phyloP scores from a whole-genome alignment of 1,140 invertebrate species.

The Mya arenaria region DNA sequence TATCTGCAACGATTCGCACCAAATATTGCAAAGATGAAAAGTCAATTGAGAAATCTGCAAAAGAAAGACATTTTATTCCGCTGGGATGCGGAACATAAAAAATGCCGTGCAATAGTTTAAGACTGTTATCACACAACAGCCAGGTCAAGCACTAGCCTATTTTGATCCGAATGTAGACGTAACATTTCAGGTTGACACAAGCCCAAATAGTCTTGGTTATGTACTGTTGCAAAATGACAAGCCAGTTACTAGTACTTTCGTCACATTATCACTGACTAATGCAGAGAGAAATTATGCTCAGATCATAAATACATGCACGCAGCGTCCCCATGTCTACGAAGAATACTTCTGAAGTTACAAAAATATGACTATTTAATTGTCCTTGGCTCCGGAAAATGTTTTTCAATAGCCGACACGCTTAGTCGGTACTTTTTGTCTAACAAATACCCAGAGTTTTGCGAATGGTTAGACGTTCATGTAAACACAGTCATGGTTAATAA shows the following conservation, averaged over 20 bases:
- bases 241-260: neutral
- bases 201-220: neutral
- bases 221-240: neutral
- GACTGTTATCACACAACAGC: neutral
- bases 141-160: neutral
- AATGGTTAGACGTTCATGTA: neutral
- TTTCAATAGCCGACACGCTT: neutral
- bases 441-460: neutral
- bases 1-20: neutral
- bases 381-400: neutral
- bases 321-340: neutral
- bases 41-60: neutral
- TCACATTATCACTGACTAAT: neutral
- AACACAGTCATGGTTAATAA: neutral
- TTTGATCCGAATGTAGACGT: neutral
- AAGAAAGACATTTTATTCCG: neutral
- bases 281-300: neutral
- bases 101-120: conserved; percentile 32
- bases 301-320: neutral
- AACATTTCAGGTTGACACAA: conserved; percentile 2
- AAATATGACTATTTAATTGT: conserved; percentile 2
- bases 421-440: neutral
- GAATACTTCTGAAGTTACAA: conserved; percentile 6
- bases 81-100: neutral
- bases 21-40: neutral